Base-by-base conservation (phyloP, 92 coral and sea anemone species). In the Actinostola sp. region DNA sequence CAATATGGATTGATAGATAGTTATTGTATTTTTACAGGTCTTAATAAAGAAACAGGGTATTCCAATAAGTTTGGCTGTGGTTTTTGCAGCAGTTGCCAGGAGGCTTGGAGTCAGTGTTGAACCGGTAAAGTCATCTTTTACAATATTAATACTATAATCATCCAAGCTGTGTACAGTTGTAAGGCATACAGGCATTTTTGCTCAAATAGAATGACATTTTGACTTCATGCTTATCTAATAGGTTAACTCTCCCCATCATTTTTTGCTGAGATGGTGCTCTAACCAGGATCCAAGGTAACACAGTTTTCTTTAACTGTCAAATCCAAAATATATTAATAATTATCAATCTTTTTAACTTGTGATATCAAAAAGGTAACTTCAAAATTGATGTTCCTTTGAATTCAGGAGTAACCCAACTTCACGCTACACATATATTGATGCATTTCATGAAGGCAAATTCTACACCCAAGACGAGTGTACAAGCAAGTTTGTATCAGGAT, bases 241-340 rank as follows among this genome's bases (percentile, higher is more conserved):
- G 97, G 90, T 92, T 13, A 92, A 92, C 67, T 86, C 88, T 72
- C 97, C 97, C 21, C 71, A 81, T 58, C 97, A 92, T 71, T 92
- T 92, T 72, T 72, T 92, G 72, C 51, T 92, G 44, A 75, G 97
- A 23, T 92, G 95, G 84, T 78, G 71, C 61, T 67, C 82, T n/a
- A 75, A 70, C 66, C 52, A 55, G 56, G 86, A 75, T 27, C 66
- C 81, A 36, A 61, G 75, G 92, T 83, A 72, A 24, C 73, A 27
- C 0, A 34, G 33, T 21, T 1, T 11, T 42, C 17, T 6, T 25
- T 16, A 46, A 46, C 19, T 6, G 2, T 46, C 6, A 4, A 11
- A 36, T 36, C 42, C n/a, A n/a, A n/a, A n/a, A n/a, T n/a, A n/a
- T n/a, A n/a, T n/a, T n/a, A n/a, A n/a, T n/a, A n/a, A n/a, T n/a